A percentile compares a stretch with the other conserved stretches of the same genome.
phyloP scores from a whole-genome alignment of 2,113 vertebrate genomes.

The Fregata magnificens region DNA sequence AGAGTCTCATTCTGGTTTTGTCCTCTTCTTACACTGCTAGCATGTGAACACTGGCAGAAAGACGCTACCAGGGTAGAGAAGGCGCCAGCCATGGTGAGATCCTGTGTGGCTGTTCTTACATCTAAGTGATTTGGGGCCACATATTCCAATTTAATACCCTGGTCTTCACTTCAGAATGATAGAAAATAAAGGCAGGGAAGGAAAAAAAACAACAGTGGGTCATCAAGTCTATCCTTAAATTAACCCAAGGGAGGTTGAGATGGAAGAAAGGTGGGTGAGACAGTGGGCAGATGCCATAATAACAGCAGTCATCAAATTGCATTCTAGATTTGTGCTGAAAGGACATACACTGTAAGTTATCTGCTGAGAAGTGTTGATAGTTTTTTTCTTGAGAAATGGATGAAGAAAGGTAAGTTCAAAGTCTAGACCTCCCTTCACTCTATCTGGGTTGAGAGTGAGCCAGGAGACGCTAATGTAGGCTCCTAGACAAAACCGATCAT shows the following conservation, averaged over 20 bases:
- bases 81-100: background rate
- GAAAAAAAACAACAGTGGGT: background rate
- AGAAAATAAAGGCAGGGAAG: background rate
- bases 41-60: background rate
- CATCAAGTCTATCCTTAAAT: background rate
- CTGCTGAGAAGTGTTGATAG: background rate
- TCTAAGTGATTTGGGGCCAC: background rate
- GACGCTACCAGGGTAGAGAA: background rate
- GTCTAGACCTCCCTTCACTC: background rate
- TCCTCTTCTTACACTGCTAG: background rate
- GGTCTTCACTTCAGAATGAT: background rate
- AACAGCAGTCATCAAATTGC: background rate
- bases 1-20: background rate
- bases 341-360: background rate
- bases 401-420: background rate
- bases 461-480: background rate
- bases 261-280: background rate
- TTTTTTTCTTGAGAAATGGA: background rate
- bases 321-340: background rate
- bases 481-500: background rate
- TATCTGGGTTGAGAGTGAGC: background rate
- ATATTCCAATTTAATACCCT: background rate
- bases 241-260: background rate
- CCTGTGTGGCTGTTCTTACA: background rate
- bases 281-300: background rate